Conservation (phyloP, 2,797 vertebrate genomes). For the Lacerta bilineata region DNA sequence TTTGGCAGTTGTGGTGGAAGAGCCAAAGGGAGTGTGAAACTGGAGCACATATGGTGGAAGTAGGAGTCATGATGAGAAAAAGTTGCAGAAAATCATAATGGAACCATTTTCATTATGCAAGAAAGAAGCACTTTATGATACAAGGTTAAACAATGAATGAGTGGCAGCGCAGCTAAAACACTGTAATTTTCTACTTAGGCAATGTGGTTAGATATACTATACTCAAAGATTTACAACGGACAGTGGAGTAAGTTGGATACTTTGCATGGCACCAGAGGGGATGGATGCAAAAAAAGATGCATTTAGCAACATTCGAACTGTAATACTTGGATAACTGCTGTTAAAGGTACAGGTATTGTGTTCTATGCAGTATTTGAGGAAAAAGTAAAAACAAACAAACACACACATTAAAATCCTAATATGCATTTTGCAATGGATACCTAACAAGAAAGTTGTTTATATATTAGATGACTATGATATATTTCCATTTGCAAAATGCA, state of each 20-base stretch:
- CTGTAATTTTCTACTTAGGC: background rate
- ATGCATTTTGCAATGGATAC: background rate
- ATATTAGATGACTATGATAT: background rate
- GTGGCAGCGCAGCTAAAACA: background rate
- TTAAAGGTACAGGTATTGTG: too few relatives aligned
- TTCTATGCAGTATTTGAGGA: background rate
- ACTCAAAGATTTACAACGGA: background rate
- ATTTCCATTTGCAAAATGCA: conserved; percentile 49
- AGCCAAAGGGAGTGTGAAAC: background rate
- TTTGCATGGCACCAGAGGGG: background rate
- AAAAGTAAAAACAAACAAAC: background rate
- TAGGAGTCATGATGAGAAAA: background rate
- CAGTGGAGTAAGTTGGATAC: background rate
- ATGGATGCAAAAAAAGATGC: background rate
- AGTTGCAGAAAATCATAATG: background rate
- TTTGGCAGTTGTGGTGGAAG: too few relatives aligned
- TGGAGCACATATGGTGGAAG: background rate
- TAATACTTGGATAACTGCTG: too few relatives aligned
- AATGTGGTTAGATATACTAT: background rate
- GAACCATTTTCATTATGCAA: background rate
- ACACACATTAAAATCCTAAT: background rate
- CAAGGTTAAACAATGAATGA: background rate
- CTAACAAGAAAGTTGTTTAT: background rate
- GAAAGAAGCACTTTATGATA: background rate
- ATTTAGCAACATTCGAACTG: background rate